Percentiles rank a stretch among this genome's conserved stretches.
phyloP scores from a whole-genome alignment of 2,797 vertebrate genomes.

The Onychomys torridus region DNA sequence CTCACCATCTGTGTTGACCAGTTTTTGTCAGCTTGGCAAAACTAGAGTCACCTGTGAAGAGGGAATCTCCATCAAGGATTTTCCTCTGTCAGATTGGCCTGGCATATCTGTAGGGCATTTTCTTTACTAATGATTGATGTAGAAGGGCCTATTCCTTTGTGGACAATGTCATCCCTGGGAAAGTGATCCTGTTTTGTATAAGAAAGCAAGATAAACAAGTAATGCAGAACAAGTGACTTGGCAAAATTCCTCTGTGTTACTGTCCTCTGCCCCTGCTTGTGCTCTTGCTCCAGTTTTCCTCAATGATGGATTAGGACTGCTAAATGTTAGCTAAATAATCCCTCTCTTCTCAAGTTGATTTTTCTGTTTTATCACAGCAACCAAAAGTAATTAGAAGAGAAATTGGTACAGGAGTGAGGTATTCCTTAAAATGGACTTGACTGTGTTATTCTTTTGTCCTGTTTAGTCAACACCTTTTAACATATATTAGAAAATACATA shows the following conservation, averaged over 20 bases:
- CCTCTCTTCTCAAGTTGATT: background rate
- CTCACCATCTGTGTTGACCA: background rate
- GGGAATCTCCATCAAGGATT: background rate
- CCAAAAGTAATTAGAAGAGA: background rate
- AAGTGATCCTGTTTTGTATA: background rate
- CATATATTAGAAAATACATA: conserved; percentile 70
- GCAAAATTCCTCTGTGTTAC: background rate
- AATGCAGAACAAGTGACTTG: background rate
- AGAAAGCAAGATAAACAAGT: background rate
- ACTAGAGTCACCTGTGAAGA: background rate
- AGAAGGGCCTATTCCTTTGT: background rate
- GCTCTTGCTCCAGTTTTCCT: background rate
- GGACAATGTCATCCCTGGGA: background rate
- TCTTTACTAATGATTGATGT: background rate
- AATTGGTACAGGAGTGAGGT: background rate
- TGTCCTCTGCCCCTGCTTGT: background rate
- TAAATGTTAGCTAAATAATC: background rate
- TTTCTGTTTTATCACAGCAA: background rate
- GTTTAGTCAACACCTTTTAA: conserved; percentile 58
- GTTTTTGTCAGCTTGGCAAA: background rate
- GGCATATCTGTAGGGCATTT: background rate
- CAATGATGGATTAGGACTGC: background rate
- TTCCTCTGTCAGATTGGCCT: background rate
- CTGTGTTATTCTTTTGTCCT: background rate
- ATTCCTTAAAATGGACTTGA: background rate